Conservation (phyloP, 2,888 invertebrate species). For the Abscondita cerata region DNA sequence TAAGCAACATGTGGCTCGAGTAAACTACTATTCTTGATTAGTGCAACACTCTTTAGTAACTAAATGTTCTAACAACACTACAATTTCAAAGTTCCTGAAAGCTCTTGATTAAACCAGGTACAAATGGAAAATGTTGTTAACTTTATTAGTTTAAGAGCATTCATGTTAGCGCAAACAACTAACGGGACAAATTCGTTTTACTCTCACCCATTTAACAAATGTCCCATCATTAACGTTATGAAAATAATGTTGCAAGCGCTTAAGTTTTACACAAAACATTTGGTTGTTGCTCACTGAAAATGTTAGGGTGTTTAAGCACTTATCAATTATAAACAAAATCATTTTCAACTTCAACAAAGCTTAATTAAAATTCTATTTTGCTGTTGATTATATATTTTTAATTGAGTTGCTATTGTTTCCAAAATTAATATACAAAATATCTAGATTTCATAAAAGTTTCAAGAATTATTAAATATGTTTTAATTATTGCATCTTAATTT, state of each 20-base stretch:
- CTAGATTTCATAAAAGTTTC: too few relatives aligned
- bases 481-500: too few relatives aligned
- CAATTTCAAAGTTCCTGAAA: slow-evolving; percentile 18
- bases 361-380: too few relatives aligned
- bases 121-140: slow-evolving; percentile 19
- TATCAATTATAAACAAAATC: too few relatives aligned
- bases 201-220: slow-evolving; percentile 27
- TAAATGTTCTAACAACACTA: slow-evolving; percentile 11
- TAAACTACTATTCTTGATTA: slow-evolving; percentile 9
- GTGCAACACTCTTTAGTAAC: slow-evolving; percentile 13
- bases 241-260: slow-evolving; percentile 25
- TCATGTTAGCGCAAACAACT: slow-evolving; percentile 20
- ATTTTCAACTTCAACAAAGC: too few relatives aligned
- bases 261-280: slow-evolving; percentile 19
- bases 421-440: too few relatives aligned
- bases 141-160: slow-evolving; percentile 15
- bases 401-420: too few relatives aligned
- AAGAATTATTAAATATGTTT: too few relatives aligned
- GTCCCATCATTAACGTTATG: slow-evolving; percentile 23
- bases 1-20: neutral
- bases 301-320: too few relatives aligned
- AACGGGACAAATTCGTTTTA: slow-evolving; percentile 24
- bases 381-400: too few relatives aligned
- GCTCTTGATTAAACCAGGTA: slow-evolving; percentile 25
- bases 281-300: too few relatives aligned